Percentiles rank a stretch among this genome's conserved stretches.
These are phyloP conservation scores for Gasteruption jaculator DNA, from an alignment of 2,888 invertebrate genomes.

Conservation along the genomic window DNA sequence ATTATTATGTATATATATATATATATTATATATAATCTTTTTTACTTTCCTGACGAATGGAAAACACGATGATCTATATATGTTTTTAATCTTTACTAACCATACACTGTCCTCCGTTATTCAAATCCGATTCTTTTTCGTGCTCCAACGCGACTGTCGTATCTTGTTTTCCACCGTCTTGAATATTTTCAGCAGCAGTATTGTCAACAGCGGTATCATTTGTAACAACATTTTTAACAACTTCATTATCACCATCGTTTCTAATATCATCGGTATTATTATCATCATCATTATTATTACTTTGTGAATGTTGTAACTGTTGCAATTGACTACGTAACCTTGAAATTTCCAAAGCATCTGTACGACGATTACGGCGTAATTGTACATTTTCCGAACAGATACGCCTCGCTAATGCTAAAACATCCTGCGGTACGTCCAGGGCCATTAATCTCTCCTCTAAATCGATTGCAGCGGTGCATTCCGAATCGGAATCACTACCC, in stretches of 20 bases:
- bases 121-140: constrained; percentile 30
- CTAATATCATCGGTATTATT: constrained; percentile 19
- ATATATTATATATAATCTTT: too few relatives aligned
- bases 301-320: constrained; percentile 26
- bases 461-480: constrained; percentile 26
- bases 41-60: too few relatives aligned
- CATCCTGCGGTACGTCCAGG: constrained; percentile 37
- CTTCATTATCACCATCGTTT: constrained; percentile 23
- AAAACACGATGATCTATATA: too few relatives aligned
- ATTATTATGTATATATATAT: too few relatives aligned
- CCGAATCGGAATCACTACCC: constrained; percentile 32
- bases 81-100: constrained; percentile 37
- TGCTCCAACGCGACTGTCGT: constrained; percentile 28
- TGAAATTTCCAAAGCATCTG: constrained; percentile 38
- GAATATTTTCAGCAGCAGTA: too few relatives aligned
- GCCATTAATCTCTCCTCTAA: constrained; percentile 35
- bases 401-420: constrained; percentile 32
- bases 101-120: too few relatives aligned
- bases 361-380: constrained; percentile 28
- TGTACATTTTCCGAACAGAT: constrained; percentile 29
- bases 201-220: constrained; percentile 41
- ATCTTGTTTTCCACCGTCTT: constrained; percentile 37
- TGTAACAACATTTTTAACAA: constrained; percentile 16
- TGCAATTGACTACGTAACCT: constrained; percentile 37
- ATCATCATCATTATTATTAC: constrained; percentile 15